Evolutionary conservation across 2,888 invertebrate species (phyloP).

Genomic region (Lasius platythorax): DNA sequence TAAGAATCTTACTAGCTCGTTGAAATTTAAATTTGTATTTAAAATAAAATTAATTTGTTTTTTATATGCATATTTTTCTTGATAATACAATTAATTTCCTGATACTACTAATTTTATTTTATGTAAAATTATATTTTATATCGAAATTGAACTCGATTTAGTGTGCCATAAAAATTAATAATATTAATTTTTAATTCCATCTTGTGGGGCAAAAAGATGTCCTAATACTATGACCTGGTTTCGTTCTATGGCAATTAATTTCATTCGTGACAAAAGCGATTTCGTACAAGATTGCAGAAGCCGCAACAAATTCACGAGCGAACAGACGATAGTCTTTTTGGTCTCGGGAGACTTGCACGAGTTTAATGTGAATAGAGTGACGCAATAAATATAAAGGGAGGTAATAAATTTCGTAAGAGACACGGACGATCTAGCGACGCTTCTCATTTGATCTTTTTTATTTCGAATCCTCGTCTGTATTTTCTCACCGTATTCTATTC

Average conservation of each 20-base stretch:
- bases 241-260: slow-evolving; percentile 46
- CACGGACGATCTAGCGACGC: background rate
- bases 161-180: slow-evolving; percentile 12
- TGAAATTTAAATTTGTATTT: no score
- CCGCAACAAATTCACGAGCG: background rate
- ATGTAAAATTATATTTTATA: background rate
- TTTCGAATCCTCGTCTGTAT: slow-evolving; percentile 16
- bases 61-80: background rate
- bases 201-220: slow-evolving; percentile 17
- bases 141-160: slow-evolving; percentile 7
- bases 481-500: slow-evolving; percentile 21
- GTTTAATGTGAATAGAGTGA: slow-evolving; percentile 3
- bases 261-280: slow-evolving; percentile 52
- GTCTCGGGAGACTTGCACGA: background rate
- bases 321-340: background rate
- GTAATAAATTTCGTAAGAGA: slow-evolving; percentile 28
- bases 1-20: no score
- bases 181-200: background rate
- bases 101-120: no score
- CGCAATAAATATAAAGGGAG: slow-evolving; percentile 12
- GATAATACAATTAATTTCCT: background rate
- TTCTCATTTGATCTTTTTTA: slow-evolving; percentile 4
- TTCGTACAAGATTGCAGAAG: slow-evolving; percentile 46
- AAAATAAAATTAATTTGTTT: no score
- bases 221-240: slow-evolving; percentile 46